These are phyloP conservation scores for Danionella cerebrum DNA, from an alignment of 2,113 vertebrate genomes.

Conservation along the genomic window DNA sequence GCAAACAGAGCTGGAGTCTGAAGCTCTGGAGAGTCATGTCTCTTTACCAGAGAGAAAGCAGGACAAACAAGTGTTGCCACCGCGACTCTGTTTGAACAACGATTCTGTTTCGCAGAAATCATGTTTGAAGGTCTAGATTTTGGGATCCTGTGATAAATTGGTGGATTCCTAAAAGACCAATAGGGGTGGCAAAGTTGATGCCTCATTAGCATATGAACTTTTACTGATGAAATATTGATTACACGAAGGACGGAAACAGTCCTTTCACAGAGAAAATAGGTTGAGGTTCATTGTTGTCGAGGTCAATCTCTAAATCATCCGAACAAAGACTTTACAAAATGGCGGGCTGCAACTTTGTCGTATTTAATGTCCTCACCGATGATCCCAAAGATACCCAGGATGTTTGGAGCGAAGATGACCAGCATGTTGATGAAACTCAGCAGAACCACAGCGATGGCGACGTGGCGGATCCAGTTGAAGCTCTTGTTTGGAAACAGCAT, in stretches of 20 bases:
- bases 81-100: background rate
- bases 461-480: conserved; percentile 88
- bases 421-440: conserved; percentile 86
- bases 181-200: no score
- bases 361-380: conserved; percentile 73
- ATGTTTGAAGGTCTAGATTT: background rate
- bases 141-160: no score
- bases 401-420: conserved; percentile 95
- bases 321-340: no score
- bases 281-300: no score
- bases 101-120: background rate
- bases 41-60: background rate
- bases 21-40: background rate
- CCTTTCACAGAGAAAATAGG: no score
- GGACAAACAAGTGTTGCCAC: background rate
- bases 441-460: conserved; percentile 70
- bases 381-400: conserved; percentile 91
- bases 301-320: no score
- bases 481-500: conserved; percentile 85
- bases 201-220: no score
- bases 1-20: no score
- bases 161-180: no score
- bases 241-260: no score
- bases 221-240: no score
- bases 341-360: no score